Evolutionary conservation across 2,888 invertebrate species (phyloP), one percentile per base, ranked within the genome.

Genomic region (Pammene fasciana): DNA sequence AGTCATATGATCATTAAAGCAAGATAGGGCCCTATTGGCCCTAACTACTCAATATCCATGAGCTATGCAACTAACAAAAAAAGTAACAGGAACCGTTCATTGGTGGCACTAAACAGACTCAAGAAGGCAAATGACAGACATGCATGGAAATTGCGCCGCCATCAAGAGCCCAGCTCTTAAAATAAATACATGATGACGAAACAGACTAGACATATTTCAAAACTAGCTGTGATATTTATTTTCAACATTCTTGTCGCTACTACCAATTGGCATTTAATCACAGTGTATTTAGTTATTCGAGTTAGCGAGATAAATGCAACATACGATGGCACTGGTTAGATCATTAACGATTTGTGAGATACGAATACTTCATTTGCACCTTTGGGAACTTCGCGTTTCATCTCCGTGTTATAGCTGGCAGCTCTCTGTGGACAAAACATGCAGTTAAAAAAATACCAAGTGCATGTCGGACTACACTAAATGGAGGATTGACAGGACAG

Each of bases 301-400:
- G 81, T 81, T 73, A 76, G 73, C 68, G 81, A 81, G 82, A 74
- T 73, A 76, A 75, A 85, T 80, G 55, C 54, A 79, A 82, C 73
- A 83, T 76, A 81, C 78, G 77, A 90, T 90, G 90, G 89, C 90
- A 90, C 89, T 75, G 79, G 75, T 78, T 81, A 82, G 75, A 34
- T 80, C 79, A 26, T 26, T 80, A 79, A 75, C 75, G 75, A 83
- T 79, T 78, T 59, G 65, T 60, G 46, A 59, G 26, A 26, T 26
- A 73, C 76, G 76, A 75, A 72, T 78, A 78, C 77, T 80, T 76
- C 26, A 70, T 64, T 72, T 73, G 77, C 77, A 76, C 78, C 78
- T 80, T 77, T 79, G 79, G 78, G 78, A 78, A 78, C 76, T 72
- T 71, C 76, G 75, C 67, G 74, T 72, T 62, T 71, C 71, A 72